Evolutionary conservation across 2,797 vertebrate genomes (phyloP).

Genomic region (Sebastes wilsoni): DNA sequence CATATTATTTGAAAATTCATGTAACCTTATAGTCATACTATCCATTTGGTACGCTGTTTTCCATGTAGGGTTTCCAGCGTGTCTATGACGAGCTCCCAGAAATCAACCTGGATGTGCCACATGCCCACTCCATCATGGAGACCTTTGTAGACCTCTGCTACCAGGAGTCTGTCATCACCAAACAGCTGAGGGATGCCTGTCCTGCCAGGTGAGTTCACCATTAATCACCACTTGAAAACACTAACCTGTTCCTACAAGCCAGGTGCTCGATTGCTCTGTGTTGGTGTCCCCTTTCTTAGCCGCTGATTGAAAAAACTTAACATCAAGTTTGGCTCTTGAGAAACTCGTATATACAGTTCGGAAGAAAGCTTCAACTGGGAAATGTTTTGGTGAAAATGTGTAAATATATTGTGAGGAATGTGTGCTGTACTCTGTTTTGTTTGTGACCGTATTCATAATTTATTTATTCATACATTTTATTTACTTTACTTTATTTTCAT

Average conservation of each 20-base stretch:
- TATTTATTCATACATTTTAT: too few relatives aligned
- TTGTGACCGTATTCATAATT: too few relatives aligned
- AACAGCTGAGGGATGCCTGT: conserved; percentile 87
- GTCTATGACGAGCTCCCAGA: conserved; percentile 88
- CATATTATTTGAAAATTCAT: neutral
- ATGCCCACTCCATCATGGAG: conserved; percentile 88
- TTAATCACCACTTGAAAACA: neutral
- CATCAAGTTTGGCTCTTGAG: too few relatives aligned
- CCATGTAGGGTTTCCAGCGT: conserved; percentile 86
- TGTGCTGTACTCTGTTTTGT: too few relatives aligned
- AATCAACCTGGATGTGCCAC: conserved; percentile 88
- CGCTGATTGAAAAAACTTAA: too few relatives aligned
- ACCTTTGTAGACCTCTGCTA: conserved; percentile 88
- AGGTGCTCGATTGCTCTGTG: too few relatives aligned
- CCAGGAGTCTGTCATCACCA: conserved; percentile 87
- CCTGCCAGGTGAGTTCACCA: conserved; percentile 80
- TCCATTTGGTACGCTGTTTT: neutral
- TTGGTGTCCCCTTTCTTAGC: too few relatives aligned
- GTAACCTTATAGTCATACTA: neutral
- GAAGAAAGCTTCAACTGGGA: too few relatives aligned
- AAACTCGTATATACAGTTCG: too few relatives aligned
- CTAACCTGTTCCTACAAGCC: neutral
- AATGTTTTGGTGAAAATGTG: too few relatives aligned
- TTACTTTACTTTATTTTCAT: too few relatives aligned
- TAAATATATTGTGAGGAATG: too few relatives aligned